Evolutionary conservation across 2,113 vertebrate species (phyloP), one percentile per base, ranked within the genome.

Genomic region (Lota lota): DNA sequence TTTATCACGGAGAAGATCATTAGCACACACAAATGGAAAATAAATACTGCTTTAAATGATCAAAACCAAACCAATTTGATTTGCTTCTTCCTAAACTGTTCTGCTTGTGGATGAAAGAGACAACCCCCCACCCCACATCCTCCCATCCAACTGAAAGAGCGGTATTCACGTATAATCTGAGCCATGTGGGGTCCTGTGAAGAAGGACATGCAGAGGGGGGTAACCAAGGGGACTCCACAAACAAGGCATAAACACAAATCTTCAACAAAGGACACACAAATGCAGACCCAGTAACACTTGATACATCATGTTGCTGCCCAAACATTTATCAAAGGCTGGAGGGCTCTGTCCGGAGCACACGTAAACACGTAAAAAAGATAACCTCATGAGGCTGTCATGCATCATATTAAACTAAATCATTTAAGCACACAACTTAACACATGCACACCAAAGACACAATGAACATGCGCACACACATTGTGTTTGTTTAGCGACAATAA

Each of bases 131-230:
- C 67, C 74, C 59, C 63, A 71, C 36, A 21, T 66, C 79, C 70
- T 69, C 64, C 19, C 28, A 87, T 86, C 87, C 76, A 85, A 86
- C 67, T 57, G 2, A 81, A 82, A 79, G 76, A 80, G 74, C 71
- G 67, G 82, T 69, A 66, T 84, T 89, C 80, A 70, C 80, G 78
- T 79, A 85, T 91, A 91, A 91, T 91, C 83, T 65, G 83, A 92
- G 83, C 88, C 87, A 90, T 91, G 89, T 91, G 92, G 89, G 90
- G 90, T 91, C 86, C 84, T 85, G 76, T 79, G 75, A 79, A 59
- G 76, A 85, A 75, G 84, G 83, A 89, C 85, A 76, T 84, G 80
- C 70, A 61, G 76, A 79, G 28, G 28, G 76, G 77, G 67, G 89
- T 89, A 85, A 78, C 88, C 79, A 89, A 67, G 86, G 90, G 85